Evolutionary conservation across 2,113 vertebrate species (phyloP).

Genomic region (Maccullochella peelii): DNA sequence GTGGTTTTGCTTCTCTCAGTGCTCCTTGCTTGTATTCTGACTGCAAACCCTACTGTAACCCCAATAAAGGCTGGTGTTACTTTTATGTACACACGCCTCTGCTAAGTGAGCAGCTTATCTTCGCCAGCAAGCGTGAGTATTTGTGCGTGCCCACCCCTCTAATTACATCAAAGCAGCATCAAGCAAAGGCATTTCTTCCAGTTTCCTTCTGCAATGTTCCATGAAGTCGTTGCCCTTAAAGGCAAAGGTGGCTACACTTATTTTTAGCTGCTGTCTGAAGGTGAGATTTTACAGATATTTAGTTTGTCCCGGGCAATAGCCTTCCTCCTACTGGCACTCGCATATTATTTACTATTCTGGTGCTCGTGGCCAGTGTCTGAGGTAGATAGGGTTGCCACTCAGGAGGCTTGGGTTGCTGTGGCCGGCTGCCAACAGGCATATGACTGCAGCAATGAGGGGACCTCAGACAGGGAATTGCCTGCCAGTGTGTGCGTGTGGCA

Average conservation of each 20-base stretch:
- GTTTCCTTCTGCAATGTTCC: conserved; percentile 60
- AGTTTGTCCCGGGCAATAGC: conserved; percentile 83
- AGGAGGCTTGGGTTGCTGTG: conserved; percentile 64
- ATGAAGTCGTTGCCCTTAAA: conserved; percentile 57
- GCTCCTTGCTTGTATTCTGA: neutral
- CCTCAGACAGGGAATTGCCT: conserved; percentile 44
- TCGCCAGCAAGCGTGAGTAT: conserved; percentile 31
- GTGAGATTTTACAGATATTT: conserved; percentile 85
- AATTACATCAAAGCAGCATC: conserved; percentile 48
- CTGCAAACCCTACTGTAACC: conserved; percentile 8
- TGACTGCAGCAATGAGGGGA: conserved; percentile 68
- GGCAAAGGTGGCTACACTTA: conserved; percentile 56
- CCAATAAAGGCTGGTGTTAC: conserved; percentile 40
- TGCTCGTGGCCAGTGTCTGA: conserved; percentile 82
- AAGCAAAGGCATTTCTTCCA: conserved; percentile 51
- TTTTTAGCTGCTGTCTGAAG: conserved; percentile 66
- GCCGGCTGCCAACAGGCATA: conserved; percentile 65
- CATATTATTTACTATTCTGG: conserved; percentile 93
- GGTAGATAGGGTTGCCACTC: conserved; percentile 84
- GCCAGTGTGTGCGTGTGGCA: conserved; percentile 30
- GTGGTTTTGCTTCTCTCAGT: neutral
- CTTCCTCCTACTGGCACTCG: conserved; percentile 78
- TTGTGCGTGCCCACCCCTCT: conserved; percentile 23
- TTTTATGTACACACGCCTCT: conserved; percentile 49
- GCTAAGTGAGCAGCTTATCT: conserved; percentile 63